A percentile compares a stretch with the other conserved stretches of the same genome.
Conservation (phyloP, 1,140 invertebrate species). For the Drosophila ambigua region DNA sequence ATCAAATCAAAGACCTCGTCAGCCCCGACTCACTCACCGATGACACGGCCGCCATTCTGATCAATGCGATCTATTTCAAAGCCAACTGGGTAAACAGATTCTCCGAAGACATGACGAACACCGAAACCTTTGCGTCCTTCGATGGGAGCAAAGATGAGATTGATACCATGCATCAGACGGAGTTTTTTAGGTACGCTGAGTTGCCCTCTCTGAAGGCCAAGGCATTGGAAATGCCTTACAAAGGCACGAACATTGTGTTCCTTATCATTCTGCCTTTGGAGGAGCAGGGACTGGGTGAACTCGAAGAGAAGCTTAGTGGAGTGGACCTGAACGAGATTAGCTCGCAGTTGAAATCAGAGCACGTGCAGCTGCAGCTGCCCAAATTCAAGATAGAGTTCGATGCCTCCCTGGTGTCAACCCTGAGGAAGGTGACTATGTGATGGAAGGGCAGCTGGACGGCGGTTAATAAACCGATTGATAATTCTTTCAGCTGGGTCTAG, state of each 20-base stretch:
- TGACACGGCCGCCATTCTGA: constrained; percentile 84
- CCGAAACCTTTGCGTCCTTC: constrained; percentile 15
- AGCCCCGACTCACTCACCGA: constrained; percentile 54
- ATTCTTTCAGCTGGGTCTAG: constrained; percentile 83
- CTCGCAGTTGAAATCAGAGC: constrained; percentile 40
- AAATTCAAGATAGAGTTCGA: constrained; percentile 87
- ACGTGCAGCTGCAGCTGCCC: constrained; percentile 85
- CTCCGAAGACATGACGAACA: constrained; percentile 35
- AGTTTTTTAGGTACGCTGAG: constrained; percentile 56
- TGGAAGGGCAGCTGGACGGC: background rate
- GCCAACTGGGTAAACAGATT: constrained; percentile 58
- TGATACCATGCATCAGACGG: constrained; percentile 85
- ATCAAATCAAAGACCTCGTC: constrained; percentile 86
- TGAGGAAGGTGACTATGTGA: constrained; percentile 84
- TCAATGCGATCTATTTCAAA: constrained; percentile 88
- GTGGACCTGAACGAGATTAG: constrained; percentile 68
- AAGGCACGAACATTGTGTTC: constrained; percentile 85
- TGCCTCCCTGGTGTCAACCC: constrained; percentile 84
- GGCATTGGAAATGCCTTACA: constrained; percentile 57
- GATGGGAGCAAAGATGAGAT: too few relatives aligned
- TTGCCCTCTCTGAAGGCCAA: constrained; percentile 52
- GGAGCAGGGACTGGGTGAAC: constrained; percentile 84
- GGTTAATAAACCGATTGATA: background rate
- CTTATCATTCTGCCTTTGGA: constrained; percentile 86
- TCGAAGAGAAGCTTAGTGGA: constrained; percentile 84